These are phyloP conservation scores for Nebria salina DNA, from an alignment of 2,888 invertebrate species.

Conservation along the genomic window DNA sequence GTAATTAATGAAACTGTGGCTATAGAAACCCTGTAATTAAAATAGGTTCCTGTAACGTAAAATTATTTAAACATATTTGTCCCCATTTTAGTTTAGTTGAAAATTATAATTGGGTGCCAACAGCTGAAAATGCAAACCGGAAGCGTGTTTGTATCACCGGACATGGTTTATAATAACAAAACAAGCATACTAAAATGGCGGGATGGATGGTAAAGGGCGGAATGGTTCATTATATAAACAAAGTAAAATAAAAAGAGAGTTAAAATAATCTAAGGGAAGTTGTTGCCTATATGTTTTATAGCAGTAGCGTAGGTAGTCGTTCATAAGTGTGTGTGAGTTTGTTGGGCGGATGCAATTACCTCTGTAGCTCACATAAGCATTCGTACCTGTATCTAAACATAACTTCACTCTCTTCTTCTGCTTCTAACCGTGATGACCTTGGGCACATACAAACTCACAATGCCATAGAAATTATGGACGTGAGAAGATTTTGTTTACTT, in stretches of 20 bases:
- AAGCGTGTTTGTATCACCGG: background rate
- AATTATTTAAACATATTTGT: too few species aligned
- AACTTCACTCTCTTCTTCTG: background rate
- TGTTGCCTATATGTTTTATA: background rate
- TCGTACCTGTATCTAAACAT: background rate
- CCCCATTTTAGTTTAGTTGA: background rate
- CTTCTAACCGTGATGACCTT: background rate
- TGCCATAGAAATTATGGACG: background rate
- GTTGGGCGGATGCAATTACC: slow-evolving; percentile 1
- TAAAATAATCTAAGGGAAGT: background rate
- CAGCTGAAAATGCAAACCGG: background rate
- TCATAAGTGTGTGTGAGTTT: background rate
- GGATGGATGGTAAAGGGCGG: background rate
- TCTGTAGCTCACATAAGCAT: background rate
- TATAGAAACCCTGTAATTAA: too few species aligned
- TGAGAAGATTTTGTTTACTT: background rate
- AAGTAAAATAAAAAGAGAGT: background rate
- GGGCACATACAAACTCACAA: background rate
- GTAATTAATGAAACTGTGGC: too few species aligned
- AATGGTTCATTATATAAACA: background rate
- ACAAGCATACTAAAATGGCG: background rate
- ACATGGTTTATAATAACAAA: background rate
- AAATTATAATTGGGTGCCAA: background rate
- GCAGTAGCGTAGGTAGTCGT: background rate
- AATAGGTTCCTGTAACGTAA: too few species aligned